Conservation (phyloP, 1,140 invertebrate species). For the Pseudoatta argentina region DNA sequence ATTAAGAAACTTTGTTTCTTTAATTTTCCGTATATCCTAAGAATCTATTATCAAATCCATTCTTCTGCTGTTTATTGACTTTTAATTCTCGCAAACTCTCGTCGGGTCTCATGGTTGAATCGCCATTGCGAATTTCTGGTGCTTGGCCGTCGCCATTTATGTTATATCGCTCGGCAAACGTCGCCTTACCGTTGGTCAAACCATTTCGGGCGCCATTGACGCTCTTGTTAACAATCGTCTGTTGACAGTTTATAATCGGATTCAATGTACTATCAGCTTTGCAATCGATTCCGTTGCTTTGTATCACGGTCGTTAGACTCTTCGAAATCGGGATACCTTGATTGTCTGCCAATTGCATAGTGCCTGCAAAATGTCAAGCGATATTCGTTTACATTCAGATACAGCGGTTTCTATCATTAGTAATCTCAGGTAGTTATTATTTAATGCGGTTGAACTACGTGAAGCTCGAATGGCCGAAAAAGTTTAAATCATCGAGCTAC, state of each 20-base stretch:
- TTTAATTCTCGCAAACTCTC: constrained; percentile 19
- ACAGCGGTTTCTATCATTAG: not conserved
- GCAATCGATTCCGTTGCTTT: constrained; percentile 66
- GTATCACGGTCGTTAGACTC: constrained; percentile 48
- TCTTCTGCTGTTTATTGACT: not conserved
- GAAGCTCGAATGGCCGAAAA: not conserved
- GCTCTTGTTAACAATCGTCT: constrained; percentile 38
- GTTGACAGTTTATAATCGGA: constrained; percentile 52
- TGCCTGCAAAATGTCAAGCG: constrained; percentile 67
- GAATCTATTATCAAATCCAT: constrained; percentile 21
- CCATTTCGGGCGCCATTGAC: constrained; percentile 71
- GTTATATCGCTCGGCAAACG: constrained; percentile 60
- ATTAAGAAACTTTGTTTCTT: not conserved
- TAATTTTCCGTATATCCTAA: constrained; percentile 45
- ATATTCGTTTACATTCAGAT: not conserved
- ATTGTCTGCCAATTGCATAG: constrained; percentile 58
- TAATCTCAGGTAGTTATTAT: not conserved
- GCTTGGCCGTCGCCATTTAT: constrained; percentile 59
- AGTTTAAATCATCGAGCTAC: not conserved
- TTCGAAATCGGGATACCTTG: constrained; percentile 49
- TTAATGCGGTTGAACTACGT: not conserved
- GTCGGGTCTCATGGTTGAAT: not conserved
- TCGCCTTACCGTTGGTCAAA: constrained; percentile 69
- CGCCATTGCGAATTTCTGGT: constrained; percentile 8
- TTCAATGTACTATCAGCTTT: constrained; percentile 51